Conservation (phyloP, 2,888 invertebrate species). For the Byasa hedistus region DNA sequence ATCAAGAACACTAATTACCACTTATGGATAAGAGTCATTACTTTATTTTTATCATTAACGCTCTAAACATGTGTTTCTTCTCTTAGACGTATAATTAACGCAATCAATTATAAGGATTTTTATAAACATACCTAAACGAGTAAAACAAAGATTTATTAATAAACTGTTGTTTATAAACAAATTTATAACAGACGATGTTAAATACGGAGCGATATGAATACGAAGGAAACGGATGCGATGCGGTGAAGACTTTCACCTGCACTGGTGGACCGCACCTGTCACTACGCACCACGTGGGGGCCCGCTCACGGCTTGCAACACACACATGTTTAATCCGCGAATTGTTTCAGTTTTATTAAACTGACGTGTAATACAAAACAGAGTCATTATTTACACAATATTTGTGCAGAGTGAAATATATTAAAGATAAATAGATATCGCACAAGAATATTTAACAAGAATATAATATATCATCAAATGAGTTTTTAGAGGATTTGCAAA, state of each 20-base stretch:
- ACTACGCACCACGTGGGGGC: constrained; percentile 34
- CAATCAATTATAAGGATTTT: no score
- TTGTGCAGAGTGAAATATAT: background rate
- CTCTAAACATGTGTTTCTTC: background rate
- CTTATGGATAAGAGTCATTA: background rate
- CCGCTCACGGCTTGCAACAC: background rate
- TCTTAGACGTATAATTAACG: no score
- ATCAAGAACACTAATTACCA: background rate
- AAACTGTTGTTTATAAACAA: background rate
- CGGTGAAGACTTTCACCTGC: constrained; percentile 65
- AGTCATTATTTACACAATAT: background rate
- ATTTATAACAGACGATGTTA: background rate
- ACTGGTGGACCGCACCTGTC: constrained; percentile 49
- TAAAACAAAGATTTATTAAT: background rate
- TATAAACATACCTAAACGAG: background rate
- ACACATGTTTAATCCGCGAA: background rate
- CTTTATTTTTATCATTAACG: background rate
- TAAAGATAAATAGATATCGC: background rate
- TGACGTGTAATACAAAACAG: background rate
- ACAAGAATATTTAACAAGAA: background rate
- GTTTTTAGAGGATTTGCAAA: no score
- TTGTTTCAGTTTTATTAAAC: background rate
- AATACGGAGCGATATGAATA: constrained; percentile 16
- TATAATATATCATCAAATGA: no score
- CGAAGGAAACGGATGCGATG: constrained; percentile 63